A percentile compares a stretch with the other conserved stretches of the same genome.
Conservation (phyloP, 35 echinoderm and acorn worm species). For the Holothuria glaberrima region DNA sequence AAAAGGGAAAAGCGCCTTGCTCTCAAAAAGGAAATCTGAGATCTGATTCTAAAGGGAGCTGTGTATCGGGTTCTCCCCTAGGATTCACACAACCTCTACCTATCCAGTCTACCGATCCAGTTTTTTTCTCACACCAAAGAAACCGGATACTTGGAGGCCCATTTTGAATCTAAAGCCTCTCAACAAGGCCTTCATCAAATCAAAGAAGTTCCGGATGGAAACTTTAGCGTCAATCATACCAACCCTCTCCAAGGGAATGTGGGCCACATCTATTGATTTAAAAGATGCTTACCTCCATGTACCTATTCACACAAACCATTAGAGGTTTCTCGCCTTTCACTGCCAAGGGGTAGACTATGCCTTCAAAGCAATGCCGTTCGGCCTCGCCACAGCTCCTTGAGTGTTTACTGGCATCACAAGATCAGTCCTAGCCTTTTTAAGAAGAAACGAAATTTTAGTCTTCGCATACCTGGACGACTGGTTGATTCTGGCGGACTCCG, state of each 20-base stretch:
- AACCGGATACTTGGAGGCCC: no score
- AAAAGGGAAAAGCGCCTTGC: no score
- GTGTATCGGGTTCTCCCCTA: no score
- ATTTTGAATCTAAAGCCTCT: constrained; percentile 54
- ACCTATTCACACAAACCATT: neutral
- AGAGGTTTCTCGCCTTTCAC: constrained; percentile 19
- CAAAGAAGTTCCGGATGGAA: constrained; percentile 62
- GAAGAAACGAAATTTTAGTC: neutral
- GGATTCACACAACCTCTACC: no score
- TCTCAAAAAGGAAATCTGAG: no score
- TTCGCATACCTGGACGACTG: constrained; percentile 10
- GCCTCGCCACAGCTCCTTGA: neutral
- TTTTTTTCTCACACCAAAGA: no score
- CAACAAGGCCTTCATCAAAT: constrained; percentile 37
- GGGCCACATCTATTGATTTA: constrained; percentile 54
- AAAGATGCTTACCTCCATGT: constrained; percentile 65
- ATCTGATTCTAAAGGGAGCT: no score
- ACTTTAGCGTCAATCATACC: constrained; percentile 34
- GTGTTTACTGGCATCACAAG: constrained; percentile 15
- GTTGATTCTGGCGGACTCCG: neutral
- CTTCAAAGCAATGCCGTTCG: constrained; percentile 59
- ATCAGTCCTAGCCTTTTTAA: neutral
- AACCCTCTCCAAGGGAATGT: neutral
- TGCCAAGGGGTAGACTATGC: neutral
- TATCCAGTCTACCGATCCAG: no score